Conservation (phyloP, 1,140 invertebrate genomes). For the Cyrtorhinus lividipennis region DNA sequence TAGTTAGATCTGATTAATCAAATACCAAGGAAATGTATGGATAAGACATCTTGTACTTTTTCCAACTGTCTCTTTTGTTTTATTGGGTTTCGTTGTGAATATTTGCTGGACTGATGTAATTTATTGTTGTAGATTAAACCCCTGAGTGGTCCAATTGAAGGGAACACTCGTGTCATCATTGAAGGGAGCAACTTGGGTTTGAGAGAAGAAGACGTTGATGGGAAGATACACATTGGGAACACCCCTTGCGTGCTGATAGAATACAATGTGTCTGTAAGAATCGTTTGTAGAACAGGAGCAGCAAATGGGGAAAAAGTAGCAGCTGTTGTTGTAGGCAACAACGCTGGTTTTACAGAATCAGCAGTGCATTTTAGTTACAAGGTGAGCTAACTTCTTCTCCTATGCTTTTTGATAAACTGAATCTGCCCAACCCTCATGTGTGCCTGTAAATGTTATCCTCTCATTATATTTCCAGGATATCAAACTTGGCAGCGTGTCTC, state of each 20-base stretch:
- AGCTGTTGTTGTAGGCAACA: slow-evolving; percentile 74
- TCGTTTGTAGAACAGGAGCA: slow-evolving; percentile 74
- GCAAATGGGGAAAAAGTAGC: slow-evolving; percentile 54
- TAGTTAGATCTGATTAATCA: no score
- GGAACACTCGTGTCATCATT: slow-evolving; percentile 89
- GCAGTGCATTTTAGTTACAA: slow-evolving; percentile 81
- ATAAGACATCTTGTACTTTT: no score
- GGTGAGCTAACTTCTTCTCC: slow-evolving; percentile 26
- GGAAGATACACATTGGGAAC: slow-evolving; percentile 81
- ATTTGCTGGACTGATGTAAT: no score
- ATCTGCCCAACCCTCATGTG: not conserved
- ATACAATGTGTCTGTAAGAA: slow-evolving; percentile 82
- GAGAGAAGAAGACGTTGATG: slow-evolving; percentile 73
- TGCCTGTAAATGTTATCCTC: not conserved
- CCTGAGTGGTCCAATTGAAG: slow-evolving; percentile 83
- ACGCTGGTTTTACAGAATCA: slow-evolving; percentile 74
- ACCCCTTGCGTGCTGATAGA: slow-evolving; percentile 74
- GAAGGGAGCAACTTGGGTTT: slow-evolving; percentile 91
- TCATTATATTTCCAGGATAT: slow-evolving; percentile 44
- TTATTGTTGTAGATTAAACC: slow-evolving; percentile 86
- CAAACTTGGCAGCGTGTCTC: slow-evolving; percentile 61
- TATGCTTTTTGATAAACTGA: not conserved
- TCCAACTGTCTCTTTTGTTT: no score
- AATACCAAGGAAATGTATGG: no score
- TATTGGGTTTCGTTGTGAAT: no score